phyloP scores from a whole-genome alignment of 2,888 invertebrate genomes.

The Electrophaes corylata region DNA sequence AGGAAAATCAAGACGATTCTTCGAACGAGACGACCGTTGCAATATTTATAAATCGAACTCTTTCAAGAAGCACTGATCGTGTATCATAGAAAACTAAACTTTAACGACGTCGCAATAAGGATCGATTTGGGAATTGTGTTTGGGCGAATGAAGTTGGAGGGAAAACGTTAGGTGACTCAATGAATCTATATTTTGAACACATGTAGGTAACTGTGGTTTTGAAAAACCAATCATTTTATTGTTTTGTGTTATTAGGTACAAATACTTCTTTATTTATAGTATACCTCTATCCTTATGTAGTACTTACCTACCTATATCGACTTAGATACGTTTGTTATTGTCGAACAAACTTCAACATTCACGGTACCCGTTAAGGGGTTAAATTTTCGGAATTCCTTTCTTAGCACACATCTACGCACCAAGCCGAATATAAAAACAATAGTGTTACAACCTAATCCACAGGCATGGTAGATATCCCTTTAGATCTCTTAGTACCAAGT shows the following conservation, averaged over 20 bases:
- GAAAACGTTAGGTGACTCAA: slow-evolving; percentile 18
- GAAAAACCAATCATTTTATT: not conserved
- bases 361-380: too few relatives aligned
- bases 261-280: not conserved
- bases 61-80: not conserved
- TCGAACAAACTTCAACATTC: too few relatives aligned
- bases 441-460: too few relatives aligned
- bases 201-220: slow-evolving; percentile 3
- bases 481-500: too few relatives aligned
- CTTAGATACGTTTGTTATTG: too few relatives aligned
- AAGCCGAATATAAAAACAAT: too few relatives aligned
- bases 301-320: too few relatives aligned
- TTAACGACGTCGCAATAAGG: not conserved
- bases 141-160: slow-evolving; percentile 17
- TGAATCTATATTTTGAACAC: slow-evolving; percentile 8
- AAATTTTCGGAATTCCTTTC: too few relatives aligned
- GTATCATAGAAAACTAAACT: not conserved
- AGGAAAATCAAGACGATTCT: slow-evolving; percentile 78
- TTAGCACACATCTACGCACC: too few relatives aligned
- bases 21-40: slow-evolving; percentile 71
- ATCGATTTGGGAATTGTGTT: not conserved
- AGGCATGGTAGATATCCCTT: too few relatives aligned
- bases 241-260: not conserved
- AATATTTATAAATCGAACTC: slow-evolving; percentile 63
- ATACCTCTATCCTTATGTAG: too few relatives aligned